Percentiles rank a stretch among this genome's conserved stretches.
Conservation (phyloP, 2,888 invertebrate species). For the Rotaria sp. region DNA sequence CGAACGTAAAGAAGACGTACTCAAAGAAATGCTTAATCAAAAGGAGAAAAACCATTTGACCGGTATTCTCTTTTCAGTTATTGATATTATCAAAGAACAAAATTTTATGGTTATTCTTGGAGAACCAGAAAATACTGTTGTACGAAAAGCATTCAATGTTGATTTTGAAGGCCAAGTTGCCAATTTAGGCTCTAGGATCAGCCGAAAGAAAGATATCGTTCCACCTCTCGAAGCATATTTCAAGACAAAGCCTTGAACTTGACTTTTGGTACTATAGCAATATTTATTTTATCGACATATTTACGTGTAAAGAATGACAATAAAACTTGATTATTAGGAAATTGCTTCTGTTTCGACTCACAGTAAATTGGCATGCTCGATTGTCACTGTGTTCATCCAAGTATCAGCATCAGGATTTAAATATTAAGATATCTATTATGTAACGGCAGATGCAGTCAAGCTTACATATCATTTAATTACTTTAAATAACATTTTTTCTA, state of each 20-base stretch:
- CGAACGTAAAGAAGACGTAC: neutral
- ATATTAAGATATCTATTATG: too few relatives aligned
- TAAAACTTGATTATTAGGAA: too few relatives aligned
- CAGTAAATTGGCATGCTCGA: too few relatives aligned
- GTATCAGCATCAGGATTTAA: too few relatives aligned
- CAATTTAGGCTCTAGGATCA: neutral
- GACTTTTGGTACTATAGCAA: too few relatives aligned
- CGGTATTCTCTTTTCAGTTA: neutral
- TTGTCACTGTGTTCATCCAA: too few relatives aligned
- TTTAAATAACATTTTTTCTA: too few relatives aligned
- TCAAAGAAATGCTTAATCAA: neutral
- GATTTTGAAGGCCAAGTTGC: neutral
- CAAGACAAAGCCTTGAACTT: neutral
- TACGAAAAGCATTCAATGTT: neutral
- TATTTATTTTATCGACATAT: too few relatives aligned
- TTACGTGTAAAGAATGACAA: too few relatives aligned
- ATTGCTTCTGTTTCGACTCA: too few relatives aligned
- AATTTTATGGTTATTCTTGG: neutral
- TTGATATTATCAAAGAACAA: neutral
- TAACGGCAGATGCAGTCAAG: too few relatives aligned
- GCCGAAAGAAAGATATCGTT: conserved; percentile 6
- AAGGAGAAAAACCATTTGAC: neutral
- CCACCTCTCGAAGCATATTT: neutral
- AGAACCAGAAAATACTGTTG: neutral
- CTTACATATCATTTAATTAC: too few relatives aligned